Evolutionary conservation across 2,113 vertebrate species (phyloP).

Genomic region (chimpanzee (Pan troglodytes)): DNA sequence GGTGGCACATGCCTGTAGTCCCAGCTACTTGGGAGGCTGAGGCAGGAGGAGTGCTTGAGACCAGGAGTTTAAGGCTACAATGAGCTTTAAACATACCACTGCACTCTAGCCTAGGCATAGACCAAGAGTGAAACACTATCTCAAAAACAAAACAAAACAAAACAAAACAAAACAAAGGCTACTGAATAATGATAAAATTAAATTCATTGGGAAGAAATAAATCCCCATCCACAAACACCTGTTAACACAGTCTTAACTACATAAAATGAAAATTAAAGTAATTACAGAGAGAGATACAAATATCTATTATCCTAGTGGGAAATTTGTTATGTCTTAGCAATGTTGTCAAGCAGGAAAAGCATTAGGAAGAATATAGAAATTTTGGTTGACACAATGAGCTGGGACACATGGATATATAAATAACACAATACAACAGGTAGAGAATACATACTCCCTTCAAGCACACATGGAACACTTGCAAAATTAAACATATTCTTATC

Average conservation of each 20-base stretch:
- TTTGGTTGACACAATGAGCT: neutral
- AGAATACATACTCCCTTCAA: neutral
- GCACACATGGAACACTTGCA: neutral
- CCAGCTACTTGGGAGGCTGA: too few species aligned
- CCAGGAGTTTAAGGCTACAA: too few species aligned
- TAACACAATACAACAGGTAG: neutral
- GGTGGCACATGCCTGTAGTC: too few species aligned
- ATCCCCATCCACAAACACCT: neutral
- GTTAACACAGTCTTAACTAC: neutral
- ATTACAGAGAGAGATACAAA: neutral
- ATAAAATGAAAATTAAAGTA: neutral
- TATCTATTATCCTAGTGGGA: neutral
- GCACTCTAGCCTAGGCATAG: too few species aligned
- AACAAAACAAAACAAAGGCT: too few species aligned
- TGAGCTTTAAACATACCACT: too few species aligned
- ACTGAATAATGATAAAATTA: neutral
- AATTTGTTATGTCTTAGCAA: neutral
- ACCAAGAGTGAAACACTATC: too few species aligned
- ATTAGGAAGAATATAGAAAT: neutral
- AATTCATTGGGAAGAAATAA: neutral
- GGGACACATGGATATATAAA: neutral
- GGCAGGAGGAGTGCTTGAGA: too few species aligned
- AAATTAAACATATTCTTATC: neutral
- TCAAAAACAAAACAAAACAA: too few species aligned
- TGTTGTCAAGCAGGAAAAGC: neutral